Conservation (phyloP, 1,140 invertebrate genomes). For the Lethocerus indicus region DNA sequence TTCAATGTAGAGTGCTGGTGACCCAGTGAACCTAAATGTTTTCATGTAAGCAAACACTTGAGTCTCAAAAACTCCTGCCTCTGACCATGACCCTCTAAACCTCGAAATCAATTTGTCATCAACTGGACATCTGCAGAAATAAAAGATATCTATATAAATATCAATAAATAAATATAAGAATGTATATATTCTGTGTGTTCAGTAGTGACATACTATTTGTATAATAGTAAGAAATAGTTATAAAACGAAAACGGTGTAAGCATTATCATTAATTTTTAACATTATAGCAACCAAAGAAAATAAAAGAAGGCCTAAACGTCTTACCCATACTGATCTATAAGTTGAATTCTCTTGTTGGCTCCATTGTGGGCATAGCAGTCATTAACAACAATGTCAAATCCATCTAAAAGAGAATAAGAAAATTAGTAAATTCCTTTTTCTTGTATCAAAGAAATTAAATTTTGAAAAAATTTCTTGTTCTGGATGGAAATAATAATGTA, state of each 20-base stretch:
- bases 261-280: too few species aligned
- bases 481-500: slow-evolving; percentile 25
- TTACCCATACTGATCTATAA: slow-evolving; percentile 84
- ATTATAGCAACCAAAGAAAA: too few species aligned
- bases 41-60: slow-evolving; percentile 92
- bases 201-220: too few species aligned
- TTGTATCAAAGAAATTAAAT: not conserved
- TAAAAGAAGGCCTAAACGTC: too few species aligned
- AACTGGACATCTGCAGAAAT: slow-evolving; percentile 57
- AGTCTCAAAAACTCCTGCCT: slow-evolving; percentile 76
- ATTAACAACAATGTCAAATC: slow-evolving; percentile 91
- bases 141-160: not conserved
- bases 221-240: too few species aligned
- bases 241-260: too few species aligned
- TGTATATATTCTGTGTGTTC: too few species aligned
- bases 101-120: slow-evolving; percentile 84
- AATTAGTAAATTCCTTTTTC: slow-evolving; percentile 1
- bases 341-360: slow-evolving; percentile 73
- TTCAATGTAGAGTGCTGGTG: slow-evolving; percentile 83
- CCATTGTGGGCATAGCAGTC: slow-evolving; percentile 91
- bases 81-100: slow-evolving; percentile 82
- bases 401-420: slow-evolving; percentile 42
- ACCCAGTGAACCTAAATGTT: slow-evolving; percentile 84
- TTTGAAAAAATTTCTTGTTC: not conserved
- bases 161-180: too few species aligned